phyloP scores from a whole-genome alignment of 2,888 invertebrate species.

The Rhagophthalmus giganteus region DNA sequence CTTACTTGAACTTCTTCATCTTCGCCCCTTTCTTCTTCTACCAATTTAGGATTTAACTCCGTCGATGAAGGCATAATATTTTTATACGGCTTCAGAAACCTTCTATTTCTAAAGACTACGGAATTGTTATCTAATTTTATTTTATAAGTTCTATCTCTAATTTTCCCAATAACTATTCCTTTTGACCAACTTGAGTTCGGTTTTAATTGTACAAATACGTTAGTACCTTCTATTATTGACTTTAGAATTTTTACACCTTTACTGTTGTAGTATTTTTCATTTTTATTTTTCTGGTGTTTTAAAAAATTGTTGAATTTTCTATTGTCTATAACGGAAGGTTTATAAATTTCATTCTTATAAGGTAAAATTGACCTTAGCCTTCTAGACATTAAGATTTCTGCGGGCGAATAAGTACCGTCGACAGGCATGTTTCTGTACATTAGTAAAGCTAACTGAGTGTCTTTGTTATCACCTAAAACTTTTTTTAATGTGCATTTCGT shows the following conservation, averaged over 20 bases:
- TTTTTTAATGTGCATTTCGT: slow-evolving; percentile 14
- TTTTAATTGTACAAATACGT: slow-evolving; percentile 6
- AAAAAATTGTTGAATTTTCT: not conserved
- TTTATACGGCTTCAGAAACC: slow-evolving; percentile 3
- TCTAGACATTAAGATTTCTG: slow-evolving; percentile 9
- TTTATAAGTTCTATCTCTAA: slow-evolving; percentile 1
- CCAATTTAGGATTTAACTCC: too few species aligned
- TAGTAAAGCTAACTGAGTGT: slow-evolving; percentile 11
- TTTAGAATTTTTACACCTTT: not conserved
- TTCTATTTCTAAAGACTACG: slow-evolving; percentile 3
- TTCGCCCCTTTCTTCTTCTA: too few species aligned
- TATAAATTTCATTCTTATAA: not conserved
- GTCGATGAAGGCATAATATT: too few species aligned
- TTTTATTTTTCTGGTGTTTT: not conserved
- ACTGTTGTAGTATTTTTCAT: slow-evolving; percentile 6
- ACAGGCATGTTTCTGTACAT: slow-evolving; percentile 9
- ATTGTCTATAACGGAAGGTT: slow-evolving; percentile 8
- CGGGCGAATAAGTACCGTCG: not conserved
- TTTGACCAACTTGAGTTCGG: slow-evolving; percentile 2
- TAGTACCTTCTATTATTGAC: not conserved
- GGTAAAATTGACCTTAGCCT: slow-evolving; percentile 5
- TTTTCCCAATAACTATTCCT: not conserved
- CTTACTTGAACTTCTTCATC: too few species aligned
- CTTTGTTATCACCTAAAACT: slow-evolving; percentile 6
- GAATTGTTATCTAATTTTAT: slow-evolving; percentile 2